These are phyloP conservation scores for Meloidogyne floridensis DNA, from an alignment of 1,140 invertebrate species.

Conservation along the genomic window DNA sequence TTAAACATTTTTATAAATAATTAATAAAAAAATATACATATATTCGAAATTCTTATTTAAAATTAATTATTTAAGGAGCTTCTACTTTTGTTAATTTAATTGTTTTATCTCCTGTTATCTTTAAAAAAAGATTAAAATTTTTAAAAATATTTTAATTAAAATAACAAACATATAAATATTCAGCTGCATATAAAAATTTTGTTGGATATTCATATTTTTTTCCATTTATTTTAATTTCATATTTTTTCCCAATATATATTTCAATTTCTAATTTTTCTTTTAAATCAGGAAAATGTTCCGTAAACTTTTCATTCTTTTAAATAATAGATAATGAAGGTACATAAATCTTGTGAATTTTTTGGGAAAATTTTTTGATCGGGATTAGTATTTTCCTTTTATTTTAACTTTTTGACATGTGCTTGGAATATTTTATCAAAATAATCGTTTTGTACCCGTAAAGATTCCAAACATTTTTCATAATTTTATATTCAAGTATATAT, in stretches of 20 bases:
- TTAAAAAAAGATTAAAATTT: neutral
- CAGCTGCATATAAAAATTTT: neutral
- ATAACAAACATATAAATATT: conserved; percentile 2
- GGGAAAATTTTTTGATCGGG: too few relatives aligned
- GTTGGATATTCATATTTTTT: neutral
- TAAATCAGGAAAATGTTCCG: neutral
- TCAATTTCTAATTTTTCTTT: neutral
- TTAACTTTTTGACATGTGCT: too few relatives aligned
- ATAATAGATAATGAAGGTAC: neutral
- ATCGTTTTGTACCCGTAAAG: too few relatives aligned
- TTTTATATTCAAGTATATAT: too few relatives aligned
- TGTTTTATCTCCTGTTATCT: neutral
- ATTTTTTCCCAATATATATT: conserved; percentile 1
- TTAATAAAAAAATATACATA: too few relatives aligned
- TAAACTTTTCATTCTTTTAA: neutral
- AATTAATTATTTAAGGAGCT: neutral
- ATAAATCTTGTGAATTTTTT: too few relatives aligned
- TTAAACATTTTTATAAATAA: too few relatives aligned
- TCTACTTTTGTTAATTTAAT: neutral
- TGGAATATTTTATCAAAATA: too few relatives aligned
- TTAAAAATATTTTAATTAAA: neutral
- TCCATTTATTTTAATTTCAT: conserved; percentile 7
- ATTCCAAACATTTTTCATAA: too few relatives aligned
- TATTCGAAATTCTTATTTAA: neutral
- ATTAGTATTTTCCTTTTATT: too few relatives aligned